Conservation (phyloP, 2,888 invertebrate genomes). For the Patella pellucida region DNA sequence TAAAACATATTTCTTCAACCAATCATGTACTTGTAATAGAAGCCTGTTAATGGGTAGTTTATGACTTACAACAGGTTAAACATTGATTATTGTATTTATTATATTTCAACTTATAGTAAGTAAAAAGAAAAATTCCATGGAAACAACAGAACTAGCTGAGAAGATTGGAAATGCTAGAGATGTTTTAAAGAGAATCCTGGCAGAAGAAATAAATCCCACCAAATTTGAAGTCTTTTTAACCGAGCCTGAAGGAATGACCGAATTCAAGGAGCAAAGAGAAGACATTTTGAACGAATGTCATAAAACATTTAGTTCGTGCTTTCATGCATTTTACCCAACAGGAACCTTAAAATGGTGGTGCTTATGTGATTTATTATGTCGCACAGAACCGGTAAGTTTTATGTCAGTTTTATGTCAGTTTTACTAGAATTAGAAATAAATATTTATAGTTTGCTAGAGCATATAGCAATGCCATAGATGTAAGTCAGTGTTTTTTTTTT, state of each 20-base stretch:
- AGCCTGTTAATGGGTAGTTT: no score
- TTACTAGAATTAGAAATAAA: no score
- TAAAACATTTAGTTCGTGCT: constrained; percentile 89
- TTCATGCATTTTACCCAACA: constrained; percentile 96
- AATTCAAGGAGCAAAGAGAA: constrained; percentile 56
- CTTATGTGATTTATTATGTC: constrained; percentile 78
- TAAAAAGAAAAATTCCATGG: constrained; percentile 69
- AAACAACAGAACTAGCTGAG: constrained; percentile 86
- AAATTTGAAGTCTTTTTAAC: constrained; percentile 41
- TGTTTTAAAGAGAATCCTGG: constrained; percentile 85
- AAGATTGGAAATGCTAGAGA: constrained; percentile 88
- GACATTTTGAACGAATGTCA: constrained; percentile 90
- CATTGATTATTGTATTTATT: background rate
- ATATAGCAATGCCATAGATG: no score
- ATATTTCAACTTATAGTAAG: constrained; percentile 30
- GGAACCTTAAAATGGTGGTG: constrained; percentile 93
- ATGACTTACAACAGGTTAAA: background rate
- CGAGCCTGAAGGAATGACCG: constrained; percentile 45
- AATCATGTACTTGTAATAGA: no score
- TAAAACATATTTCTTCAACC: no score
- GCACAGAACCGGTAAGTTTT: constrained; percentile 62
- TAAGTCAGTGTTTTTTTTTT: no score
- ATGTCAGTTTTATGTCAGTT: constrained; percentile 26
- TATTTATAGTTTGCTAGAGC: no score
- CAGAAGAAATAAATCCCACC: constrained; percentile 74